Percentiles rank a stretch among this genome's conserved stretches.
Conservation (phyloP, 2,888 invertebrate species). For the Ectropis crepuscularia region DNA sequence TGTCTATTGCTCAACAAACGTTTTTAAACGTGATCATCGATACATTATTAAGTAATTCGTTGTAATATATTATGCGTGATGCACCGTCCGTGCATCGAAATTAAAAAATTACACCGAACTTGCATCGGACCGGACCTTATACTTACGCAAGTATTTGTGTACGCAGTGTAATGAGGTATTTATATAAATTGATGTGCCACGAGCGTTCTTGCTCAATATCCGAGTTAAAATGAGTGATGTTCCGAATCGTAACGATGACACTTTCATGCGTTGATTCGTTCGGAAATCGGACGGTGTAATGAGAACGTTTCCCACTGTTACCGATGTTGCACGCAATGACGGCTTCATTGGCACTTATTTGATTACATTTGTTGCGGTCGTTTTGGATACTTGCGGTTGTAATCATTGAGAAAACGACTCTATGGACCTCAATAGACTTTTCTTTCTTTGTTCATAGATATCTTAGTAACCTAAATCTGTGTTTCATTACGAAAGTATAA, state of each 20-base stretch:
- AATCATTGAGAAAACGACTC: constrained; percentile 9
- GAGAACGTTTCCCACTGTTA: constrained; percentile 46
- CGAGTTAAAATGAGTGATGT: constrained; percentile 76
- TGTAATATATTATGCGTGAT: constrained; percentile 37
- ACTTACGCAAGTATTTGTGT: constrained; percentile 58
- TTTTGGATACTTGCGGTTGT: constrained; percentile 32
- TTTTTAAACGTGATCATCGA: constrained; percentile 45
- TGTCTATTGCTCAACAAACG: constrained; percentile 35
- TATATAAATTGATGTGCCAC: constrained; percentile 69
- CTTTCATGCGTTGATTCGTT: constrained; percentile 53
- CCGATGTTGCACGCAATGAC: constrained; percentile 32
- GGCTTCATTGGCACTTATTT: constrained; percentile 37
- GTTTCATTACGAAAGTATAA: neutral
- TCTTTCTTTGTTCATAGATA: no score
- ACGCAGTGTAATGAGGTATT: constrained; percentile 69
- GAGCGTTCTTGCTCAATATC: constrained; percentile 53
- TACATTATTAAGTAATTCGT: constrained; percentile 50
- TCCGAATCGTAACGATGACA: constrained; percentile 66
- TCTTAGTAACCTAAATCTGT: no score
- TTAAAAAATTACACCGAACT: constrained; percentile 66
- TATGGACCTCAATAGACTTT: neutral
- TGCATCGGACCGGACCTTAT: constrained; percentile 57
- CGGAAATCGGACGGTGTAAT: constrained; percentile 49
- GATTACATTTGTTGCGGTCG: constrained; percentile 31
- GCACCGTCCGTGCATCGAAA: constrained; percentile 55